Conservation (phyloP, 2,113 vertebrate genomes). For the Miniopterus natalensis region DNA sequence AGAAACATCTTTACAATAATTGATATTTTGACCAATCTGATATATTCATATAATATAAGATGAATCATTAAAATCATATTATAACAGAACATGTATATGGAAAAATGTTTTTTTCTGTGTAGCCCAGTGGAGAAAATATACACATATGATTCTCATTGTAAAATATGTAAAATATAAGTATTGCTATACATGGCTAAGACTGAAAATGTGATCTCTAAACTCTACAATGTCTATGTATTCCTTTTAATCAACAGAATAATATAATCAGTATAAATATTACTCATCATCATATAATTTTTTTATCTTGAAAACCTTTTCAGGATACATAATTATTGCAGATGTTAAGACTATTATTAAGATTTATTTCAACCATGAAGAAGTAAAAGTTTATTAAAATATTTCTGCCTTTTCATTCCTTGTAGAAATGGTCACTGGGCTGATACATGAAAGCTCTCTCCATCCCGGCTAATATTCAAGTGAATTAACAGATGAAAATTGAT, state of each 20-base stretch:
- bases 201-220: not conserved
- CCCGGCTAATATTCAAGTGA: not conserved
- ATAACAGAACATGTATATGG: not conserved
- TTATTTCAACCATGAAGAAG: not conserved
- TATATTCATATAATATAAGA: not conserved
- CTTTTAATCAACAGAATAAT: not conserved
- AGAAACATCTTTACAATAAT: not conserved
- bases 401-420: not conserved
- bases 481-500: slow-evolving; percentile 3
- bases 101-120: not conserved
- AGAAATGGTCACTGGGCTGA: not conserved
- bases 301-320: not conserved
- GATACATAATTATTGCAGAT: not conserved
- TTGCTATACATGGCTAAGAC: not conserved
- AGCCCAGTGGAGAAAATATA: not conserved
- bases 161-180: not conserved
- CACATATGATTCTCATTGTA: not conserved
- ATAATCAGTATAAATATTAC: not conserved
- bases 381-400: not conserved
- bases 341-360: not conserved
- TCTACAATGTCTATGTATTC: not conserved
- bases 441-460: not conserved
- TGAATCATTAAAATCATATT: not conserved
- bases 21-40: not conserved
- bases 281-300: not conserved